A percentile compares a stretch with the other conserved stretches of the same genome.
These are phyloP conservation scores for Petrocephalus sullivani DNA, from an alignment of 2,797 vertebrate species.

Conservation along the genomic window DNA sequence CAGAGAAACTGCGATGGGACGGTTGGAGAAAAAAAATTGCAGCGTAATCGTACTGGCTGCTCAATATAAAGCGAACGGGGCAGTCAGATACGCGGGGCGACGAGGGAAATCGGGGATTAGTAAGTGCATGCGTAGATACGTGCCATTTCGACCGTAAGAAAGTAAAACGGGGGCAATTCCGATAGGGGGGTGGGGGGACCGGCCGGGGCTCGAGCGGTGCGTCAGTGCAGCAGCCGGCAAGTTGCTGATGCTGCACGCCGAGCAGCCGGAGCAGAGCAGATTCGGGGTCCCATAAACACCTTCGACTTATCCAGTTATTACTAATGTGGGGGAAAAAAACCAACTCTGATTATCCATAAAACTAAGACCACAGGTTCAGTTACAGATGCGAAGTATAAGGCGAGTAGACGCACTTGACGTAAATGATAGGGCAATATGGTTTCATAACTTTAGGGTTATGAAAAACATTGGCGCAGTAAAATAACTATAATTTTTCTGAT, in stretches of 20 bases:
- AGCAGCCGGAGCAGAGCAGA: background rate
- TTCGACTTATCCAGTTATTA: background rate
- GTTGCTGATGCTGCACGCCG: constrained; percentile 27
- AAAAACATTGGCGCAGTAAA: background rate
- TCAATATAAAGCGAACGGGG: background rate
- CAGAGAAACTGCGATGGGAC: constrained; percentile 37
- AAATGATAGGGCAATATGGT: too few species aligned
- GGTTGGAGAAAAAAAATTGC: background rate
- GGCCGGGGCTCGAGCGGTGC: background rate
- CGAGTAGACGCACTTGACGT: too few species aligned
- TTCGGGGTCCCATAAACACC: background rate
- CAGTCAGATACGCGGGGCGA: background rate
- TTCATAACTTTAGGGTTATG: background rate
- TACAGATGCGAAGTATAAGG: background rate
- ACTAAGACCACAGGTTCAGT: background rate
- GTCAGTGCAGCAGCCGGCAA: constrained; percentile 22
- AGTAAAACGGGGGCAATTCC: background rate
- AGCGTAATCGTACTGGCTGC: constrained; percentile 6
- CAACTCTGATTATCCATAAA: background rate
- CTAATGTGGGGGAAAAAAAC: background rate
- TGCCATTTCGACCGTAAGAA: background rate
- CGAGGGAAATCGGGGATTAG: background rate
- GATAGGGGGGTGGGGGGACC: background rate
- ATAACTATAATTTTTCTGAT: background rate
- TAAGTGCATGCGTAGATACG: background rate